Percentiles rank a stretch among this genome's conserved stretches.
phyloP scores from a whole-genome alignment of 2,888 invertebrate species.

The Neelides folsomi region DNA sequence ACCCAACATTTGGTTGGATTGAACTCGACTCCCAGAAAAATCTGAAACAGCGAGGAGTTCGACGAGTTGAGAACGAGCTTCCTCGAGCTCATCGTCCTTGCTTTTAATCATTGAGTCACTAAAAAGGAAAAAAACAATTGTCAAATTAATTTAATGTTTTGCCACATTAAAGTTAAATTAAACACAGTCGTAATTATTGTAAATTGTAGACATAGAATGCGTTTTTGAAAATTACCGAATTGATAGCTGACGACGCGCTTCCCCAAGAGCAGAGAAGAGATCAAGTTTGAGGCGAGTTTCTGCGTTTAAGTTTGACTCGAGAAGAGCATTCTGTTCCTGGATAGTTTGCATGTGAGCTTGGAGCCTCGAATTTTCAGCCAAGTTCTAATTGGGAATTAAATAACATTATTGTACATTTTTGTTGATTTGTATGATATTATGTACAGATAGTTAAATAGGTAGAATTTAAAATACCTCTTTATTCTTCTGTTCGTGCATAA shows the following conservation, averaged over 20 bases:
- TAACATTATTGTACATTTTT: too few relatives aligned
- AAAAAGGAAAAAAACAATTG: constrained; percentile 33
- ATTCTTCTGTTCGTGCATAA: constrained; percentile 32
- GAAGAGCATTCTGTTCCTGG: constrained; percentile 79
- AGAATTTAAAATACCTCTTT: constrained; percentile 18
- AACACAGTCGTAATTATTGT: too few relatives aligned
- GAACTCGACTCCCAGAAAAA: constrained; percentile 26
- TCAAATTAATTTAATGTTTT: too few relatives aligned
- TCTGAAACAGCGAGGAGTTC: constrained; percentile 70
- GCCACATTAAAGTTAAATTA: too few relatives aligned
- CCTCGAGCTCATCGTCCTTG: constrained; percentile 81
- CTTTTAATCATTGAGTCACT: constrained; percentile 57
- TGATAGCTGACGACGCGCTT: constrained; percentile 70
- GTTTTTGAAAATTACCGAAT: too few relatives aligned
- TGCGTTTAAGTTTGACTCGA: constrained; percentile 85
- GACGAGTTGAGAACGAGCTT: constrained; percentile 77
- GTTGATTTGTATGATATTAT: too few relatives aligned
- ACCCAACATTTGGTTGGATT: neutral
- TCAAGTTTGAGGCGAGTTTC: constrained; percentile 97
- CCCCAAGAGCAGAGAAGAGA: constrained; percentile 90
- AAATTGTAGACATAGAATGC: too few relatives aligned
- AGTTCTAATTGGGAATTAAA: constrained; percentile 13
- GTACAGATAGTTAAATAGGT: too few relatives aligned
- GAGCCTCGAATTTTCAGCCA: constrained; percentile 54
- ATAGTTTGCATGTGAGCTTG: constrained; percentile 65